Base-by-base conservation (phyloP, 2,113 vertebrate species). In the Panthera leo region DNA sequence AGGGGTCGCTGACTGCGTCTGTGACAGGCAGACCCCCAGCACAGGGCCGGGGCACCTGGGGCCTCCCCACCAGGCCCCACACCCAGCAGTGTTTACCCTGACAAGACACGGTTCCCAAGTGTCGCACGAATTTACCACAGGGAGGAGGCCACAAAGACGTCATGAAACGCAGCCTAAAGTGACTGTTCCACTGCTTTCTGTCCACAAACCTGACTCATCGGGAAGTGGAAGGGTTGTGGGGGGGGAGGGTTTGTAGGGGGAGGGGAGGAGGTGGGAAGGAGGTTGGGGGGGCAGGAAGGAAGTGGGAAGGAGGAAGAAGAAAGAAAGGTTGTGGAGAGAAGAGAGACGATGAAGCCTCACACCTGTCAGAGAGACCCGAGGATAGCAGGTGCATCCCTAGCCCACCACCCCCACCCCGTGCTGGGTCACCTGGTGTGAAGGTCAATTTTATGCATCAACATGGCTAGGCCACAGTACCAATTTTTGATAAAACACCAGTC, bases 131-230 rank as follows among this genome's bases (percentile, higher is more conserved):
- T 95, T 90, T 90, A 76, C 67, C 19, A 0, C 80, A 93, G 97
- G 94, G 95, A 94, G 94, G 93, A 71, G 73, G 63, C 83, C 55
- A 29, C 71, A 45, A 6, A 18, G 73, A 95, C 84, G 87, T 92
- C 97, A 97, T 7, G 1, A 3, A 48, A 11, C 2, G 7, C 8
- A 10, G 45, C 51, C 75, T 36, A 4, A 45, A 12, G 42, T 2
- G 36, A 27, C 18, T 9, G 42, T 76, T 19, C 27, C 31, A 1
- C 31, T 4, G 4, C 10, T 5, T 3, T 23, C 15, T 80, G 27
- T 65, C 75, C 83, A 91, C 58, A 97, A 13, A 67, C 61, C 85
- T 96, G 96, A 96, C 75, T 95, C 97, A 97, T 9, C 83, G 39
- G 96, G 97, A 95, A 97, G 58, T 3, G 19, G 8, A 16, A n/a